phyloP scores from a whole-genome alignment of 2,797 vertebrate genomes.

The Lemur catta region DNA sequence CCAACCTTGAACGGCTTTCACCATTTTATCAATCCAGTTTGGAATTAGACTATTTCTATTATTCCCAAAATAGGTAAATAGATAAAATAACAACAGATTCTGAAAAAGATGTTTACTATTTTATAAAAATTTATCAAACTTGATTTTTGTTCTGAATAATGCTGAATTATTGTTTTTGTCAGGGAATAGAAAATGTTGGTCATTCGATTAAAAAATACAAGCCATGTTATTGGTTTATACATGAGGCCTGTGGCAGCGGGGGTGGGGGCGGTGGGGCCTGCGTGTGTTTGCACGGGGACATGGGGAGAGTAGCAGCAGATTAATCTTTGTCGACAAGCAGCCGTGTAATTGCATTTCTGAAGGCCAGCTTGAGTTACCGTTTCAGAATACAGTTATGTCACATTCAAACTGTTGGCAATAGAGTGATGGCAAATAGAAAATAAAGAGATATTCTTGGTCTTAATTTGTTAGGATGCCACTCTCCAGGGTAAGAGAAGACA shows the following conservation, averaged over 20 bases:
- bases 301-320: fast-evolving
- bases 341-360: neutral
- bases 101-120: neutral
- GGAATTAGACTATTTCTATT: neutral
- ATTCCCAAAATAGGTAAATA: neutral
- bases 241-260: fast-evolving
- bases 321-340: neutral
- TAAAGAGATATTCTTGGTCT: neutral
- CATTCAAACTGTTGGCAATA: neutral
- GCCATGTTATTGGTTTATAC: fast-evolving
- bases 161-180: neutral
- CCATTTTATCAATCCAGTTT: neutral
- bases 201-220: neutral
- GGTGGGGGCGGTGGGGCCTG: too few relatives aligned
- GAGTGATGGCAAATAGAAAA: neutral
- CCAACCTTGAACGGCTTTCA: neutral
- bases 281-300: neutral
- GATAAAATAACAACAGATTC: neutral
- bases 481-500: neutral
- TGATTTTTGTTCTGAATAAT: neutral
- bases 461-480: neutral
- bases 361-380: neutral
- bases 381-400: neutral
- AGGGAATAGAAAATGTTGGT: neutral
- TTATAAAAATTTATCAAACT: neutral